phyloP scores from a whole-genome alignment of 2,113 vertebrate species.

The Pelecanoides urinatrix region DNA sequence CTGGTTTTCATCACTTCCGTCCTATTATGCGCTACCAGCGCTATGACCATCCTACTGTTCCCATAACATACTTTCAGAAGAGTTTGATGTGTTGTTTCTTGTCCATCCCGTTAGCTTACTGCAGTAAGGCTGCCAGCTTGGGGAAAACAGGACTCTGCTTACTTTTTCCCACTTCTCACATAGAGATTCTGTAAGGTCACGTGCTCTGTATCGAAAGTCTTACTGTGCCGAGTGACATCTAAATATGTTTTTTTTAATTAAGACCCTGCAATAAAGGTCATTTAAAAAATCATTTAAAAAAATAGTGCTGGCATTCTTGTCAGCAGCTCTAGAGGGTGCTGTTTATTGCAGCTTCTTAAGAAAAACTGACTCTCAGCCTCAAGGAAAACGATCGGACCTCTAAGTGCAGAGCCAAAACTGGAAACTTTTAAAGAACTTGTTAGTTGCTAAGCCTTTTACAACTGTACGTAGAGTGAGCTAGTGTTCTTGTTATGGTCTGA shows the following conservation, averaged over 20 bases:
- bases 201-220: neutral
- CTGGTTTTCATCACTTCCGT: neutral
- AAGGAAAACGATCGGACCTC: neutral
- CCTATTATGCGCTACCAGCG: neutral
- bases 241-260: neutral
- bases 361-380: neutral
- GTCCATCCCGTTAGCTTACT: neutral
- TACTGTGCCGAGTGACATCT: neutral
- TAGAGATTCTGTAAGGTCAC: neutral
- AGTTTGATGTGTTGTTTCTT: neutral
- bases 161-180: neutral
- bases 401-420: neutral
- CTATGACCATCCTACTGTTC: neutral
- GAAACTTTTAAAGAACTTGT: neutral
- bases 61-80: fast-evolving
- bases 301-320: fast-evolving
- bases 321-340: neutral
- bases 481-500: neutral
- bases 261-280: neutral
- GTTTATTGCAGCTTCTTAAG: neutral
- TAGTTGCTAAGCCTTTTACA: neutral
- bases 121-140: neutral
- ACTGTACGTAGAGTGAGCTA: neutral
- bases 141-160: neutral
- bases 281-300: neutral